These are phyloP conservation scores for Mesocentrotus franciscanus DNA, from an alignment of 53 echinoderm and acorn worm genomes.

Conservation along the genomic window DNA sequence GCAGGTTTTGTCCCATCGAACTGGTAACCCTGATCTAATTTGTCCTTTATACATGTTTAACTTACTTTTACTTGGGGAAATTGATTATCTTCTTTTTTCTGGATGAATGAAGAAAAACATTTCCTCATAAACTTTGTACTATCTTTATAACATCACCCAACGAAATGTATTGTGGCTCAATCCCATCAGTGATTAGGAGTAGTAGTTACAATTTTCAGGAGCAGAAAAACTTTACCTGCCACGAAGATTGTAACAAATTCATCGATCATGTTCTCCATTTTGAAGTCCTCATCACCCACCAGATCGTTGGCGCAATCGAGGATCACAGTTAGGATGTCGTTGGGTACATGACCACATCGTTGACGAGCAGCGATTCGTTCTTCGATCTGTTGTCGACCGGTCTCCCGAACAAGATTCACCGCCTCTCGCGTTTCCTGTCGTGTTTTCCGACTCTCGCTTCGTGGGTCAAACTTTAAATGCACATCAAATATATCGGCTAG, in stretches of 20 bases:
- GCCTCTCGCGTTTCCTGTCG: slow-evolving; percentile 48
- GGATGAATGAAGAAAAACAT: too few species aligned
- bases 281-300: slow-evolving; percentile 67
- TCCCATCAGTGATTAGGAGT: too few species aligned
- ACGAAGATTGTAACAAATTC: slow-evolving; percentile 75
- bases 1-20: too few species aligned
- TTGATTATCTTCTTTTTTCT: too few species aligned
- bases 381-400: slow-evolving; percentile 61
- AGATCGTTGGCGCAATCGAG: slow-evolving; percentile 69
- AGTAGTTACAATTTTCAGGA: too few species aligned
- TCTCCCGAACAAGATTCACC: slow-evolving; percentile 65
- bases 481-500: background rate
- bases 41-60: too few species aligned
- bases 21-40: too few species aligned
- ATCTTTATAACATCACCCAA: too few species aligned
- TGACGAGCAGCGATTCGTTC: slow-evolving; percentile 71
- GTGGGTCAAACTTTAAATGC: background rate
- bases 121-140: too few species aligned
- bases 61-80: too few species aligned
- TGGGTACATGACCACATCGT: slow-evolving; percentile 75
- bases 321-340: slow-evolving; percentile 74
- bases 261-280: slow-evolving; percentile 78
- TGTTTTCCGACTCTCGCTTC: slow-evolving; percentile 30
- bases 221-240: slow-evolving; percentile 58
- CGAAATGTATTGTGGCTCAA: too few species aligned